Conservation (phyloP, 1,140 invertebrate species). For the Leptonema lineaticorne region DNA sequence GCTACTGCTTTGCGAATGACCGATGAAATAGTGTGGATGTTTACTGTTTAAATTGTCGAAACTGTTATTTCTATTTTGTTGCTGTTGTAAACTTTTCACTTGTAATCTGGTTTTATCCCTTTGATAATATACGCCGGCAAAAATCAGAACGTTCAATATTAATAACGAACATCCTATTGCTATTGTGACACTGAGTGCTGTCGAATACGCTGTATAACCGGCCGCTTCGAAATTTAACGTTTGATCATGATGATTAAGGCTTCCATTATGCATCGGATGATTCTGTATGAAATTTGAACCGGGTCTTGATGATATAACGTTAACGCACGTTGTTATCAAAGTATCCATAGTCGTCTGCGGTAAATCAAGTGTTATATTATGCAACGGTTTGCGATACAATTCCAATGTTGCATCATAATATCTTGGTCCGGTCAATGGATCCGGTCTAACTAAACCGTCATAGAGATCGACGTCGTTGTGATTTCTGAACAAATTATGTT, state of each 20-base stretch:
- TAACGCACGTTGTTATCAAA: constrained; percentile 60
- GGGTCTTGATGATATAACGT: constrained; percentile 56
- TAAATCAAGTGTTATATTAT: constrained; percentile 57
- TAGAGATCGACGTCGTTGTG: constrained; percentile 79
- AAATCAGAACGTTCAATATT: constrained; percentile 83
- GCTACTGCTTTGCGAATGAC: constrained; percentile 66
- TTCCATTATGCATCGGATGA: constrained; percentile 56
- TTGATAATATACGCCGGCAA: constrained; percentile 85
- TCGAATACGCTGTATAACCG: constrained; percentile 78
- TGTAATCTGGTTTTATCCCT: constrained; percentile 78
- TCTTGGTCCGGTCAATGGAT: constrained; percentile 67
- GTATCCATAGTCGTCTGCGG: constrained; percentile 61
- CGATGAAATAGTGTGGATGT: constrained; percentile 67
- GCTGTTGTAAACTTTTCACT: constrained; percentile 73
- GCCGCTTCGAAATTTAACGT: constrained; percentile 74
- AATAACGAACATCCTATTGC: constrained; percentile 85
- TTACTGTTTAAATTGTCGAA: constrained; percentile 67
- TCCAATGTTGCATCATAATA: constrained; percentile 59
- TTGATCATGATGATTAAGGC: constrained; percentile 62
- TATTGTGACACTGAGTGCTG: constrained; percentile 82
- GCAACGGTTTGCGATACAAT: constrained; percentile 57
- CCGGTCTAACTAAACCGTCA: constrained; percentile 77
- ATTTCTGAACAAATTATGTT: constrained; percentile 81
- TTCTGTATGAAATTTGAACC: constrained; percentile 53
- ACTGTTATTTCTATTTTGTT: constrained; percentile 67